phyloP scores from a whole-genome alignment of 2,888 invertebrate genomes.

The Drosophila lutescens region DNA sequence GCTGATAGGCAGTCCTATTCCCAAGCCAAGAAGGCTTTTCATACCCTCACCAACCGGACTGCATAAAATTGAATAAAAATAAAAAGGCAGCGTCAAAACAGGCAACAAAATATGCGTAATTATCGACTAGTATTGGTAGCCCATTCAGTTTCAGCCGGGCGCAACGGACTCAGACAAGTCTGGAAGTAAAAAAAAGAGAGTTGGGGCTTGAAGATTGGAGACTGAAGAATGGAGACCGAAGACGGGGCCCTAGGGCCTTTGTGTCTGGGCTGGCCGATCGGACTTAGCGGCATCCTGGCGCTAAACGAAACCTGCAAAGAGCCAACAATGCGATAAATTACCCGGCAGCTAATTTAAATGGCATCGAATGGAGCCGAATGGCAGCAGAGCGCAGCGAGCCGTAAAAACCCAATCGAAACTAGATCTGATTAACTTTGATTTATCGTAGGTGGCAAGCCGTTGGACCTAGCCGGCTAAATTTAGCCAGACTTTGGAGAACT shows the following conservation, averaged over 20 bases:
- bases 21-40: constrained; percentile 2
- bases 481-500: constrained; percentile 43
- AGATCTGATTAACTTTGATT: constrained; percentile 81
- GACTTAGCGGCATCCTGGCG: constrained; percentile 66
- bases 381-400: constrained; percentile 27
- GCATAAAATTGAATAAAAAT: constrained; percentile 56
- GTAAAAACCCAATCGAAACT: constrained; percentile 77
- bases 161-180: constrained; percentile 14
- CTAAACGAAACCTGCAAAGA: constrained; percentile 75
- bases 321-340: constrained; percentile 82
- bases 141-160: constrained; percentile 47
- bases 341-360: constrained; percentile 83
- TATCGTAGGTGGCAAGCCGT: constrained; percentile 73
- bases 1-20: constrained; percentile 16
- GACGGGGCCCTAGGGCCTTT: constrained; percentile 71
- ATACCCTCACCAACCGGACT: constrained; percentile 41
- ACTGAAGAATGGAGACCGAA: neutral
- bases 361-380: constrained; percentile 54
- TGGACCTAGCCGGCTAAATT: constrained; percentile 55
- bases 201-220: neutral
- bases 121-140: constrained; percentile 66
- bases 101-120: constrained; percentile 80
- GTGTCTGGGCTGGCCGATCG: constrained; percentile 56
- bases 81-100: constrained; percentile 73
- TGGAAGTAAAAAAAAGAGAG: neutral